phyloP scores from a whole-genome alignment of 2,113 vertebrate species.

The Maccullochella peelii region DNA sequence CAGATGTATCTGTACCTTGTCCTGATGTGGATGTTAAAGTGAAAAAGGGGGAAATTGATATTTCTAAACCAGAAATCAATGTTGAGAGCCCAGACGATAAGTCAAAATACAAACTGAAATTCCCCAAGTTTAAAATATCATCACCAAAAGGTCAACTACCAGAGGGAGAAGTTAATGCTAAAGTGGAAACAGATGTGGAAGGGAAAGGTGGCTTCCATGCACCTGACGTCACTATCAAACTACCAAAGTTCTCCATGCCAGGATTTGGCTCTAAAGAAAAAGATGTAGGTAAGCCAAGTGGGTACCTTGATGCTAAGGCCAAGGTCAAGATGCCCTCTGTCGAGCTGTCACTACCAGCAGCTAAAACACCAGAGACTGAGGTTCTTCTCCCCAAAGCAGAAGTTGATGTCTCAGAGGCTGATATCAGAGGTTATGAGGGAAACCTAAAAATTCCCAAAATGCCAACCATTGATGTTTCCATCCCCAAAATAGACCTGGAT shows the following conservation, averaged over 20 bases:
- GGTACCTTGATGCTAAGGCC: conserved; percentile 64
- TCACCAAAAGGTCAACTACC: conserved; percentile 71
- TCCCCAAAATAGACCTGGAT: conserved; percentile 85
- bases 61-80: conserved; percentile 65
- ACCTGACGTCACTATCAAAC: conserved; percentile 70
- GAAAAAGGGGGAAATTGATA: conserved; percentile 53
- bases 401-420: conserved; percentile 76
- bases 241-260: conserved; percentile 83
- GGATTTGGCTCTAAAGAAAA: conserved; percentile 75
- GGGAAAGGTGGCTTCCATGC: conserved; percentile 68
- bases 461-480: conserved; percentile 79
- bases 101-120: conserved; percentile 78
- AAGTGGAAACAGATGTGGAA: conserved; percentile 58
- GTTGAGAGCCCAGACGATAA: conserved; percentile 66
- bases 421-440: conserved; percentile 81
- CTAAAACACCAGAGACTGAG: conserved; percentile 71
- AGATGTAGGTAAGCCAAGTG: conserved; percentile 52
- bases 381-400: conserved; percentile 75
- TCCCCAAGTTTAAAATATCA: conserved; percentile 80
- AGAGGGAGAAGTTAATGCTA: conserved; percentile 57
- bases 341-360: conserved; percentile 78
- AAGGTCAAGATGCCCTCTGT: conserved; percentile 84
- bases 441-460: conserved; percentile 79
- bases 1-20: conserved; percentile 64
- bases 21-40: conserved; percentile 74